Evolutionary conservation across 2,888 invertebrate species (phyloP), one percentile per base, ranked within the genome.

Genomic region (Plusia festucae): DNA sequence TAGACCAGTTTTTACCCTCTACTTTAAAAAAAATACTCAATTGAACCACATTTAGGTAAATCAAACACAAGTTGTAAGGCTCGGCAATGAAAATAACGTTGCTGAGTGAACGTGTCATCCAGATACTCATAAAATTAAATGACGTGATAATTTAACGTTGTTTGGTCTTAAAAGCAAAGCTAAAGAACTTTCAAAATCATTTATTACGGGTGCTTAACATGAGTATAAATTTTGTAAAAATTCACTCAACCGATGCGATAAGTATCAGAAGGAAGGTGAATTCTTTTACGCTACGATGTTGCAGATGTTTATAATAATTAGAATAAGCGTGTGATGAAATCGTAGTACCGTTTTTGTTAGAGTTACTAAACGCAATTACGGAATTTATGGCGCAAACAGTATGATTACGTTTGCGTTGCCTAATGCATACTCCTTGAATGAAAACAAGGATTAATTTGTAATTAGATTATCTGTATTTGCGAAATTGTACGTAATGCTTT

Each of bases 201-300:
- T 46, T 18, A 18, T 18, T 20, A 49, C 11, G 3, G 16, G 4
- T 3, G 4, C 11, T 2, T 1, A 51, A 51, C 63, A 60, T 46
- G n/a, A n/a, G n/a, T 32, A 60, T 62, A 54, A 64, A 65, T 75
- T 63, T 78, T 70, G 70, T 65, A 71, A 77, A 49, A 71, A 78
- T 22, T 65, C 65, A 72, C 72, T 80, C 70, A 68, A 57, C 52
- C 70, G 57, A 44, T n/a, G 8, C 66, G 79, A 79, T 83, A 70
- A 49, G 49, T 57, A 82, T 83, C 79, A 63, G 59, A 64, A 78
- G 76, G 81, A 81, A 82, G 64, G 69, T 30, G 53, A 73, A 68
- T 82, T 75, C 68, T 74, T 72, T 70, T 61, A 65, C 73, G 81
- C 67, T 66, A 76, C 68, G 69, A 67, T 30, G 59, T 69, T 74